Conservation (phyloP, 2,888 invertebrate species). For the Vandiemenella viatica region DNA sequence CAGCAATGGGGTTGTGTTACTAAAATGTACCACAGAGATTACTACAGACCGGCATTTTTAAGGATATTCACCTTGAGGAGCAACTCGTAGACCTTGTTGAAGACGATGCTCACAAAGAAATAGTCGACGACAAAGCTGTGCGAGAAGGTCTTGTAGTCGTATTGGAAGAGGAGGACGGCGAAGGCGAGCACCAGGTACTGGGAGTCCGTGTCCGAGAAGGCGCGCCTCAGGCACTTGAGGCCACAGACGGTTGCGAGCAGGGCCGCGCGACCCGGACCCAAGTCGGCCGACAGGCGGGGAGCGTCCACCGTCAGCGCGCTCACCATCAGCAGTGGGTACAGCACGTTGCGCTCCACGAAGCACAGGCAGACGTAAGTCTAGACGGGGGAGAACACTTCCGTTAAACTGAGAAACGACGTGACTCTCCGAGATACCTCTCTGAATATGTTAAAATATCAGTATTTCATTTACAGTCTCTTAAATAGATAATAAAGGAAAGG, state of each 20-base stretch:
- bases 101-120: constrained; percentile 76
- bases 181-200: constrained; percentile 85
- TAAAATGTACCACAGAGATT: too few relatives aligned
- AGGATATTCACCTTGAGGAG: constrained; percentile 64
- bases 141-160: constrained; percentile 59
- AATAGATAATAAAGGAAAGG: too few relatives aligned
- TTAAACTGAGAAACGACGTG: too few relatives aligned
- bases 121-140: constrained; percentile 88
- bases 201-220: constrained; percentile 80
- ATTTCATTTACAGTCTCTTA: too few relatives aligned
- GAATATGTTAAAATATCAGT: too few relatives aligned
- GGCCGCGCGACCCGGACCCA: constrained; percentile 63
- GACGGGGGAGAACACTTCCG: too few relatives aligned
- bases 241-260: constrained; percentile 75
- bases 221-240: constrained; percentile 74
- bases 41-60: background rate
- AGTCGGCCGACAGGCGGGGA: constrained; percentile 55
- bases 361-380: constrained; percentile 73
- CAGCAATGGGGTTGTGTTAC: too few relatives aligned
- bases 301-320: constrained; percentile 79
- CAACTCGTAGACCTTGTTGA: constrained; percentile 82
- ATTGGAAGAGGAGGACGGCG: constrained; percentile 74
- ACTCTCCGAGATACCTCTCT: too few relatives aligned
- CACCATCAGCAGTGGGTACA: constrained; percentile 83
- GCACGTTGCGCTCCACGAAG: constrained; percentile 78